Percentiles rank a stretch among this genome's conserved stretches.
Evolutionary conservation across 1,140 invertebrate genomes (phyloP).

Genomic region (Calycopis cecrops): DNA sequence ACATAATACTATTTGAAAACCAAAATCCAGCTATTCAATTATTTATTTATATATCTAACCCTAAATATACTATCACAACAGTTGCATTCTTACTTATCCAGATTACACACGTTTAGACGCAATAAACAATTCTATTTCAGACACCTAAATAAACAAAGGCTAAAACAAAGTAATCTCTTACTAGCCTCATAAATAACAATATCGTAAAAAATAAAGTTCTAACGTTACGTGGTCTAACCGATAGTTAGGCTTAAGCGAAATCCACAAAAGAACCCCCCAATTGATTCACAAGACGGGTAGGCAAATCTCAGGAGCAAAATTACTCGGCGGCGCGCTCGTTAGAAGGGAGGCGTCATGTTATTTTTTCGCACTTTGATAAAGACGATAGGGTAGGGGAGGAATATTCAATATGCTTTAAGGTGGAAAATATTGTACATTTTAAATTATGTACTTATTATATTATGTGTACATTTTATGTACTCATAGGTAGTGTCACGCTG

Average conservation of each 20-base stretch:
- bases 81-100: no score
- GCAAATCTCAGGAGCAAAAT: slow-evolving; percentile 18
- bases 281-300: slow-evolving; percentile 21
- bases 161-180: no score
- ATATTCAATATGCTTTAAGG: neutral
- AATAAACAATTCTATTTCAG: no score
- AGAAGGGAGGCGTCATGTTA: slow-evolving; percentile 17
- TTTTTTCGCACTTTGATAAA: slow-evolving; percentile 17
- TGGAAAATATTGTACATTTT: no score
- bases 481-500: no score
- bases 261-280: slow-evolving; percentile 18
- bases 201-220: slow-evolving; percentile 9
- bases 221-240: slow-evolving; percentile 1
- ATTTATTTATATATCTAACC: no score
- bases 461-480: neutral
- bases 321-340: slow-evolving; percentile 8
- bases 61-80: no score
- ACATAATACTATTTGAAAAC: no score
- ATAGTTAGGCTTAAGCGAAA: slow-evolving; percentile 17
- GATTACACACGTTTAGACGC: no score
- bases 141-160: no score
- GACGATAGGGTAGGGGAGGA: neutral
- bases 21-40: no score
- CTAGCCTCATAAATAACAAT: neutral
- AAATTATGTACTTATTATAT: no score